phyloP scores from a whole-genome alignment of 2,797 vertebrate species.

The Nannoperca australis region DNA sequence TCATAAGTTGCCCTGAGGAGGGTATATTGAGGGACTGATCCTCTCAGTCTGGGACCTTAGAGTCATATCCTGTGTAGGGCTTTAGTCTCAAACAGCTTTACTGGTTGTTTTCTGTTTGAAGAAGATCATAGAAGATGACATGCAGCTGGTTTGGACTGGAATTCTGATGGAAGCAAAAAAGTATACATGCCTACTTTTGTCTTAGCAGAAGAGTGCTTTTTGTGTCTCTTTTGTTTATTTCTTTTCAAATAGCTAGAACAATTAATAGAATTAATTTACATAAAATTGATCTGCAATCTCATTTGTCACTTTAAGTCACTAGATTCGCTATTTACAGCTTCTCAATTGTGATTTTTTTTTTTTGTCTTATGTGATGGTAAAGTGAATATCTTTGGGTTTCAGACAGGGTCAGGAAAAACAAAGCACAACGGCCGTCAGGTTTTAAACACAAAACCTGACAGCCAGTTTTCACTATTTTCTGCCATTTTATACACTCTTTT shows the following conservation, averaged over 20 bases:
- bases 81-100: conserved; percentile 70
- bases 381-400: not conserved
- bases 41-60: conserved; percentile 79
- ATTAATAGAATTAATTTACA: not conserved
- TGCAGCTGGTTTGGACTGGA: conserved; percentile 65
- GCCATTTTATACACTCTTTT: not conserved
- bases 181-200: conserved; percentile 2
- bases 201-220: conserved; percentile 13
- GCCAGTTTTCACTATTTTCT: not conserved
- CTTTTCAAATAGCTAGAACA: not conserved
- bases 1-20: conserved; percentile 79
- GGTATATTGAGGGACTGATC: conserved; percentile 81
- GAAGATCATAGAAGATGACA: conserved; percentile 32
- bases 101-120: conserved; percentile 65
- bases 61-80: conserved; percentile 83
- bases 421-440: no score
- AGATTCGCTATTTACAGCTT: not conserved
- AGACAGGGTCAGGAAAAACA: not conserved
- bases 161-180: conserved; percentile 30
- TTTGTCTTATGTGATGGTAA: not conserved
- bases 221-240: not conserved
- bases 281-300: not conserved
- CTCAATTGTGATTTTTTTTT: not conserved
- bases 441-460: not conserved
- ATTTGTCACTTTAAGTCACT: not conserved